Percentiles rank a stretch among this genome's conserved stretches.
These are phyloP conservation scores for Cryptoblepharus egeriae DNA, from an alignment of 2,797 vertebrate genomes.

Conservation along the genomic window DNA sequence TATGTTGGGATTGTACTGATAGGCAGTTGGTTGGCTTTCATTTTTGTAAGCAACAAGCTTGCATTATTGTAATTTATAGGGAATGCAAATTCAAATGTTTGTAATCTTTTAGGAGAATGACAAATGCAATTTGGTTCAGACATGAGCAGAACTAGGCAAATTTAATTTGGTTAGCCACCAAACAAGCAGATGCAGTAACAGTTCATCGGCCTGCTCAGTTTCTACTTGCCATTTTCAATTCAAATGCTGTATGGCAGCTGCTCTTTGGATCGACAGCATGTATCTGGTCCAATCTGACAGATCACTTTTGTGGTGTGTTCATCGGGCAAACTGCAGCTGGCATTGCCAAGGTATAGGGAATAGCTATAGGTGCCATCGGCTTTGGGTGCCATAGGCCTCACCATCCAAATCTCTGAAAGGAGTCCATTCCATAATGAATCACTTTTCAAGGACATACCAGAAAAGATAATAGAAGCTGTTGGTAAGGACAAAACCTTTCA, in stretches of 20 bases:
- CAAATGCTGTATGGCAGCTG: conserved; percentile 24
- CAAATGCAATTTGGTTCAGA: conserved; percentile 49
- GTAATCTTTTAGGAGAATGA: conserved; percentile 47
- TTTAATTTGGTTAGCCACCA: conserved; percentile 52
- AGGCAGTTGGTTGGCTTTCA: conserved; percentile 36
- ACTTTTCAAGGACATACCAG: background rate
- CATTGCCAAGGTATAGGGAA: background rate
- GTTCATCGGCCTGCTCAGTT: conserved; percentile 44
- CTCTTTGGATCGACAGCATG: conserved; percentile 32
- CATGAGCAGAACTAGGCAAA: conserved; percentile 57
- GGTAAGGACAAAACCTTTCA: background rate
- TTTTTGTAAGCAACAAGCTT: conserved; percentile 17
- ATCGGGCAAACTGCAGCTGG: background rate
- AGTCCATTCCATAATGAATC: no score
- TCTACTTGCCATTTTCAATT: conserved; percentile 49
- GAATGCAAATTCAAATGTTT: conserved; percentile 56
- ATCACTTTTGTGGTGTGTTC: background rate
- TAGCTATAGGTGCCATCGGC: no score
- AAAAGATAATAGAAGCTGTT: no score
- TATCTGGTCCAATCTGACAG: conserved; percentile 35
- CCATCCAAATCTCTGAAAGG: background rate
- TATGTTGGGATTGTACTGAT: no score
- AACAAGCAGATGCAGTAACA: conserved; percentile 46
- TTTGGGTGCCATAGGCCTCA: background rate
- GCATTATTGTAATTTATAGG: conserved; percentile 47